Base-by-base conservation (phyloP, 2,113 vertebrate genomes). In the Rhegmatorhina hoffmannsi region DNA sequence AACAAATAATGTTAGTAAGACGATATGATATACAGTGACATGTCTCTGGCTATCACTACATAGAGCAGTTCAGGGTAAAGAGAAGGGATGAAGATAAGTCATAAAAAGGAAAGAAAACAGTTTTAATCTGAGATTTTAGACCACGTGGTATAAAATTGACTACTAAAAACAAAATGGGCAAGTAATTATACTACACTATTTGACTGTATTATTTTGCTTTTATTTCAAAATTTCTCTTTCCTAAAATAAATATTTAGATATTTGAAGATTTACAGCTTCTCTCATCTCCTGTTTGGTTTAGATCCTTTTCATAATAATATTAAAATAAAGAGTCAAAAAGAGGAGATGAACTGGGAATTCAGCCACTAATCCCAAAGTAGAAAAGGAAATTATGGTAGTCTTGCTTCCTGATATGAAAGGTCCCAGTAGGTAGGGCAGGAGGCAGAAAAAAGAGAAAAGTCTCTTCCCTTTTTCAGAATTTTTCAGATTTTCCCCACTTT, bases 261-360 rank as follows among this genome's bases (percentile, higher is more conserved):
- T 50, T 55, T 79, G 58, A 94, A 66, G 44, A 67, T 52, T 84
- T 94, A 60, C 53, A 72, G 81, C 29, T 85, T 94, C 56, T 85
- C 44, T 91, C 70, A 85, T 87, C 40, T 94, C n/a, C 47, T 94
- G 49, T 88, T 95, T 94, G 92, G 53, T 79, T 91, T 89, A 73
- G 6, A 84, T 19, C 19, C 13, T 90, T 95, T 73, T 83, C 66
- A 80, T 64, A 85, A 82, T 33, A 76, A 33, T 34, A 80, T 73
- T 59, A 83, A 89, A 94, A 83, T n/a, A 78, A 76, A 70, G 29
- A 87, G 31, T 29, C 0, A 0, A 66, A 95, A 86, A 93, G 56
- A 87, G 20, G 19, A 78, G 53, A 83, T 8, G 7, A 88, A 92
- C 36, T 67, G 59, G 40, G 68, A 90, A 69, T 80, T 93, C 64